These are phyloP conservation scores for Eucera pruinosa DNA, from an alignment of 2,888 invertebrate genomes.

Conservation along the genomic window DNA sequence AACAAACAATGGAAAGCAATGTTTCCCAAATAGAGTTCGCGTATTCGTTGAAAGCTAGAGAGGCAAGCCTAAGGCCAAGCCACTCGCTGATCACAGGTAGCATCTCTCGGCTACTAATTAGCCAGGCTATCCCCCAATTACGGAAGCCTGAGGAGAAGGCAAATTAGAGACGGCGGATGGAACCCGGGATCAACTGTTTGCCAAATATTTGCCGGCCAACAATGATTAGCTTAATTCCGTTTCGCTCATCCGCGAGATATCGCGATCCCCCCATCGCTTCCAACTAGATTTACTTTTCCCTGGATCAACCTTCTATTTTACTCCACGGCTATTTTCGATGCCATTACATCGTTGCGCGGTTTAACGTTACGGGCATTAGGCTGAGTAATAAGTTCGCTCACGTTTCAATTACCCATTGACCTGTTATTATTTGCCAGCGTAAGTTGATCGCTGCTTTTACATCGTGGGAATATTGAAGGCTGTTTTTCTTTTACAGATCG, in stretches of 20 bases:
- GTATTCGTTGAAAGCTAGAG: slow-evolving; percentile 7
- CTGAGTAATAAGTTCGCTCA: no score
- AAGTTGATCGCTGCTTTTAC: no score
- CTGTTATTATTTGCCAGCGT: no score
- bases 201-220: slow-evolving; percentile 70
- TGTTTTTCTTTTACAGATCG: no score
- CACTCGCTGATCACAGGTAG: slow-evolving; percentile 37
- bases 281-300: slow-evolving; percentile 11
- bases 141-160: slow-evolving; percentile 56
- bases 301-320: not conserved
- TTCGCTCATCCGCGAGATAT: not conserved
- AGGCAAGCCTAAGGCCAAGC: no score
- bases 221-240: slow-evolving; percentile 62
- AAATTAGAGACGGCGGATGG: slow-evolving; percentile 62
- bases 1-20: slow-evolving; percentile 27
- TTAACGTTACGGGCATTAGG: no score
- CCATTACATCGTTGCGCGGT: no score
- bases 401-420: no score
- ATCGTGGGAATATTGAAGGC: no score
- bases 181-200: slow-evolving; percentile 55
- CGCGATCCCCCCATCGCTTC: slow-evolving; percentile 1
- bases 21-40: slow-evolving; percentile 20
- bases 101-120: slow-evolving; percentile 66
- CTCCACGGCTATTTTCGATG: no score
- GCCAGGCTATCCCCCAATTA: slow-evolving; percentile 64